Percentiles rank a stretch among this genome's conserved stretches.
Evolutionary conservation across 2,888 invertebrate genomes (phyloP).

Genomic region (Crioceris asparagi): DNA sequence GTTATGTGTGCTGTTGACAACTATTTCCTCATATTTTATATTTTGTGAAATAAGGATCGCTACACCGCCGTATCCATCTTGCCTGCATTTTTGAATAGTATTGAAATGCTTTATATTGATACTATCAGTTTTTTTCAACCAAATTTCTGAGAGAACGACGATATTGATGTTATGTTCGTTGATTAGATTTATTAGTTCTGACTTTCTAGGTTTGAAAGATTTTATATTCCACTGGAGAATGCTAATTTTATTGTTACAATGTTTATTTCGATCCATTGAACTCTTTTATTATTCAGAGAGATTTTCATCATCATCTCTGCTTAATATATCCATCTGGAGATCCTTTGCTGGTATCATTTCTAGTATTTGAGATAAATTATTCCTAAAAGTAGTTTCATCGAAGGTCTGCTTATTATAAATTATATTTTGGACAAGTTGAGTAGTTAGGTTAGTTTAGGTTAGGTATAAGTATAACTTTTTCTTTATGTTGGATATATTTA

Average conservation of each 20-base stretch:
- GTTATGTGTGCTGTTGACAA: constrained; percentile 1
- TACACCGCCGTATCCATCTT: constrained; percentile 7
- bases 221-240: constrained; percentile 5
- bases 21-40: constrained; percentile 2
- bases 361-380: background rate
- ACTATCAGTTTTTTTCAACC: constrained; percentile 1
- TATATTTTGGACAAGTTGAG: background rate
- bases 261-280: too few species aligned
- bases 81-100: constrained; percentile 1
- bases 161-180: constrained; percentile 1
- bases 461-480: constrained; percentile 3
- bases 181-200: constrained; percentile 1
- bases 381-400: constrained; percentile 1
- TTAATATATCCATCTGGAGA: background rate
- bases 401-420: background rate
- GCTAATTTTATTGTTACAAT: constrained; percentile 2
- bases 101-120: constrained; percentile 4
- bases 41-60: constrained; percentile 1
- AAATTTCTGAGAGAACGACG: constrained; percentile 2
- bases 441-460: background rate
- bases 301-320: constrained; percentile 3
- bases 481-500: background rate
- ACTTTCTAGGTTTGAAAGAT: constrained; percentile 2
- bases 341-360: background rate
- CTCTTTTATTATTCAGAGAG: too few species aligned